Percentiles rank a stretch among this genome's conserved stretches.
phyloP scores from a whole-genome alignment of 1,140 invertebrate species.

The Drosophila melanica region DNA sequence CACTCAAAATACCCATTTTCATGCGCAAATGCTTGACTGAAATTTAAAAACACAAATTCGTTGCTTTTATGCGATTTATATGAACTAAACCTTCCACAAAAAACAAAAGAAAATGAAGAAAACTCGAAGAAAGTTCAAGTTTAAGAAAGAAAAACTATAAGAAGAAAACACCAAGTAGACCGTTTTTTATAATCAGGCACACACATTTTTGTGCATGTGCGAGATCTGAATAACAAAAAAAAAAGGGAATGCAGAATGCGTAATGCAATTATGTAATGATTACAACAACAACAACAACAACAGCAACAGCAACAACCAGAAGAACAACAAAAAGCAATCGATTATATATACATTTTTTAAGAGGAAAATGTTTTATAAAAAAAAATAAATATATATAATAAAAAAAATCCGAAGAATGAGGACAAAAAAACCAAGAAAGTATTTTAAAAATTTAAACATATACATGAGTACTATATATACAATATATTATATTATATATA shows the following conservation, averaged over 20 bases:
- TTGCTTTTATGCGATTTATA: conserved; percentile 68
- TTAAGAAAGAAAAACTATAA: conserved; percentile 60
- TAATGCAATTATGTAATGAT: conserved; percentile 47
- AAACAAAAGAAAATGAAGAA: conserved; percentile 24
- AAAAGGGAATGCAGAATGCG: conserved; percentile 24
- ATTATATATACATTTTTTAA: conserved; percentile 81
- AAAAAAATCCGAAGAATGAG: conserved; percentile 30
- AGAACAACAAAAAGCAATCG: conserved; percentile 77
- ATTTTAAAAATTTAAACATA: conserved; percentile 82
- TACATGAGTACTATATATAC: conserved; percentile 77
- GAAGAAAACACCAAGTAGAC: conserved; percentile 28
- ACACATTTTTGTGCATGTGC: conserved; percentile 59
- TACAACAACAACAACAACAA: conserved; percentile 26
- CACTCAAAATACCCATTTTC: conserved; percentile 37
- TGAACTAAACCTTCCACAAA: conserved; percentile 67
- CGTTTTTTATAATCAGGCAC: conserved; percentile 65
- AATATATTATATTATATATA: conserved; percentile 71
- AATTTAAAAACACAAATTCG: conserved; percentile 39
- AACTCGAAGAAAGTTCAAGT: conserved; percentile 29
- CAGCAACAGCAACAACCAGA: conserved; percentile 47
- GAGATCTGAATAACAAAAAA: conserved; percentile 16
- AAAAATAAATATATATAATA: conserved; percentile 24
- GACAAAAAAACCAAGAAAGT: conserved; percentile 70
- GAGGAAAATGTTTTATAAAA: conserved; percentile 77
- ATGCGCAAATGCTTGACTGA: conserved; percentile 77